A percentile compares a stretch with the other conserved stretches of the same genome.
Conservation (phyloP, 2,113 vertebrate genomes). For the Todiramphus chloris region DNA sequence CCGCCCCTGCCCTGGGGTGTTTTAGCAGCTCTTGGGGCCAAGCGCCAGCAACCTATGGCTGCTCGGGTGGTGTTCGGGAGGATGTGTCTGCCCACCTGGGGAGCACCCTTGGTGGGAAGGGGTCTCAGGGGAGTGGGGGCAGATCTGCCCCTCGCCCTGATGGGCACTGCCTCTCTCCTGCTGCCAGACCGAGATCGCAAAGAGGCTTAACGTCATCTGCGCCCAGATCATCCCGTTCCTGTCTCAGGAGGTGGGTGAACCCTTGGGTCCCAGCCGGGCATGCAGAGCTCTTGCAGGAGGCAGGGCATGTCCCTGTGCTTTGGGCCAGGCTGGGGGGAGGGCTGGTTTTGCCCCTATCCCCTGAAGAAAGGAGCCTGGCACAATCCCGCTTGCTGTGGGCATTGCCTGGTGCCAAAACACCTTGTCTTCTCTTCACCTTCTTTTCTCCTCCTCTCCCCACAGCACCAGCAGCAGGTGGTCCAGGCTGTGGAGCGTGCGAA, state of each 20-base stretch:
- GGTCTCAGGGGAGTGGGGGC: accelerated
- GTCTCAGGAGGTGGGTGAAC: constrained; percentile 88
- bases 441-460: not conserved
- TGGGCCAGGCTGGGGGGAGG: not conserved
- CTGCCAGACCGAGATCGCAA: constrained; percentile 90
- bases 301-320: not conserved
- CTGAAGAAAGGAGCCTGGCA: not conserved
- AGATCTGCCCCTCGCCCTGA: not conserved
- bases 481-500: constrained; percentile 78
- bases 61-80: not conserved
- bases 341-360: not conserved
- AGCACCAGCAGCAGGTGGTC: constrained; percentile 84
- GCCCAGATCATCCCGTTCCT: constrained; percentile 95
- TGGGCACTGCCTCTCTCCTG: not conserved
- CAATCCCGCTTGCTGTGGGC: accelerated
- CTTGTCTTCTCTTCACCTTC: too few species aligned
- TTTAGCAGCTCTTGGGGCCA: not conserved
- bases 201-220: constrained; percentile 92
- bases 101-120: too few species aligned
- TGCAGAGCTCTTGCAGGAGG: not conserved
- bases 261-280: accelerated
- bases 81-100: not conserved
- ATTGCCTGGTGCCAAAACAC: accelerated
- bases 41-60: not conserved
- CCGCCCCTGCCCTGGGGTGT: not conserved